Percentiles rank a stretch among this genome's conserved stretches.
phyloP scores from a whole-genome alignment of 2,888 invertebrate species.

The Hemistola chrysoprasaria region DNA sequence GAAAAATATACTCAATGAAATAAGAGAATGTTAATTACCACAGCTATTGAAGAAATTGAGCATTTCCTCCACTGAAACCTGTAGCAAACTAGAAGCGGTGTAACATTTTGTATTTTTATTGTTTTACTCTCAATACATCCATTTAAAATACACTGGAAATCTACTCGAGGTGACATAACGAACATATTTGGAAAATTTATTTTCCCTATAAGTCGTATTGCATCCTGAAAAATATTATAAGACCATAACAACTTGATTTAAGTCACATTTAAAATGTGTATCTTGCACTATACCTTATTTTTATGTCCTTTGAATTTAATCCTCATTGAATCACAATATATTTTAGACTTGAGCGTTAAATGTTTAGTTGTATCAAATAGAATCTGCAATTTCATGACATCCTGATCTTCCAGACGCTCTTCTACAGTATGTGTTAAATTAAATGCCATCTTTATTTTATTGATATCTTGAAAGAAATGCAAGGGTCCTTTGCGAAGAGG shows the following conservation, averaged over 20 bases:
- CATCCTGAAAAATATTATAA: conserved; percentile 76
- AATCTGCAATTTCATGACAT: conserved; percentile 70
- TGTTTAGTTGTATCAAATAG: conserved; percentile 73
- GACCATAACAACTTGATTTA: not conserved
- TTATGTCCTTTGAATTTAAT: conserved; percentile 71
- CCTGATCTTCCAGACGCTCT: conserved; percentile 65
- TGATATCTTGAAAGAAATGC: conserved; percentile 69
- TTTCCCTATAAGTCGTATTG: conserved; percentile 82
- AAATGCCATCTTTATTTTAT: conserved; percentile 71
- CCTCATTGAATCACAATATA: conserved; percentile 63
- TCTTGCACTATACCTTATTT: no score
- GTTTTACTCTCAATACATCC: conserved; percentile 62
- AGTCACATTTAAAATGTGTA: no score
- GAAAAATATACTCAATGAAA: no score
- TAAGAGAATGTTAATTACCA: conserved; percentile 34
- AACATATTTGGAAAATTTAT: conserved; percentile 87
- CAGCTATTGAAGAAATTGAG: conserved; percentile 34
- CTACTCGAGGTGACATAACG: conserved; percentile 76
- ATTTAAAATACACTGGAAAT: conserved; percentile 83
- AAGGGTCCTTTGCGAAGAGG: conserved; percentile 53
- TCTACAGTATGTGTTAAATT: conserved; percentile 60
- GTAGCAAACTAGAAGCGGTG: conserved; percentile 66
- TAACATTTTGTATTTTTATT: conserved; percentile 67
- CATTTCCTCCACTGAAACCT: conserved; percentile 65
- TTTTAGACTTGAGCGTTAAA: conserved; percentile 56